These are phyloP conservation scores for Aeoliscus strigatus DNA, from an alignment of 2,797 vertebrate genomes.

Conservation along the genomic window DNA sequence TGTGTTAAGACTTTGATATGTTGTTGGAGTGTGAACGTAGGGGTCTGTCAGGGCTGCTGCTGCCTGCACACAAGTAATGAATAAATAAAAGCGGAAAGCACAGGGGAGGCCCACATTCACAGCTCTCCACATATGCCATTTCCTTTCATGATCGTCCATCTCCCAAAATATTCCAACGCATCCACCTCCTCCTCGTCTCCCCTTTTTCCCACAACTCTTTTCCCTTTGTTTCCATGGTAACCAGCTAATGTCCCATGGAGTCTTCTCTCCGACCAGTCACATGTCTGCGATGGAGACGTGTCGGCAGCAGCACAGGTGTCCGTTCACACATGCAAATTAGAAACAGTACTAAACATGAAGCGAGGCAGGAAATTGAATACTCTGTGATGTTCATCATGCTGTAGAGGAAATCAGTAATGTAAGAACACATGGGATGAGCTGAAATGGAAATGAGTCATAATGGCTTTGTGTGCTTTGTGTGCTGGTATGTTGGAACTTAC, in stretches of 20 bases:
- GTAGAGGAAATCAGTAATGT: slow-evolving; percentile 26
- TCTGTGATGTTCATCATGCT: slow-evolving; percentile 7
- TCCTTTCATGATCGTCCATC: slow-evolving; percentile 33
- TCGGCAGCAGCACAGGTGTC: too few species aligned
- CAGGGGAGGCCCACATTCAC: slow-evolving; percentile 27
- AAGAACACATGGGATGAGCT: slow-evolving; percentile 20
- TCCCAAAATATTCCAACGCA: slow-evolving; percentile 41
- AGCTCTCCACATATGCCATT: slow-evolving; percentile 12
- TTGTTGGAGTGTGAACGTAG: slow-evolving; percentile 22
- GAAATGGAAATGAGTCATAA: slow-evolving; percentile 9
- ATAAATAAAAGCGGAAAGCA: slow-evolving; percentile 39
- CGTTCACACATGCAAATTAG: slow-evolving; percentile 17
- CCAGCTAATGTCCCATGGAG: slow-evolving; percentile 58
- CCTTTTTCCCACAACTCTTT: slow-evolving; percentile 27
- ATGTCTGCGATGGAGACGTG: too few species aligned
- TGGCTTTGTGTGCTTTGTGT: neutral
- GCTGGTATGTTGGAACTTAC: too few species aligned
- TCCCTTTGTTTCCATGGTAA: slow-evolving; percentile 76
- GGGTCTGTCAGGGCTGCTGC: slow-evolving; percentile 9
- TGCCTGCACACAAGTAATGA: slow-evolving; percentile 30
- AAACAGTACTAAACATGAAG: slow-evolving; percentile 9
- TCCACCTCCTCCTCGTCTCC: slow-evolving; percentile 13
- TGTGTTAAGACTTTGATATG: too few species aligned
- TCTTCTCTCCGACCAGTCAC: slow-evolving; percentile 43
- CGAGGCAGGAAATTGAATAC: slow-evolving; percentile 25